A percentile compares a stretch with the other conserved stretches of the same genome.
phyloP scores from a whole-genome alignment of 2,888 invertebrate species.

The Sminthurinus aureus region DNA sequence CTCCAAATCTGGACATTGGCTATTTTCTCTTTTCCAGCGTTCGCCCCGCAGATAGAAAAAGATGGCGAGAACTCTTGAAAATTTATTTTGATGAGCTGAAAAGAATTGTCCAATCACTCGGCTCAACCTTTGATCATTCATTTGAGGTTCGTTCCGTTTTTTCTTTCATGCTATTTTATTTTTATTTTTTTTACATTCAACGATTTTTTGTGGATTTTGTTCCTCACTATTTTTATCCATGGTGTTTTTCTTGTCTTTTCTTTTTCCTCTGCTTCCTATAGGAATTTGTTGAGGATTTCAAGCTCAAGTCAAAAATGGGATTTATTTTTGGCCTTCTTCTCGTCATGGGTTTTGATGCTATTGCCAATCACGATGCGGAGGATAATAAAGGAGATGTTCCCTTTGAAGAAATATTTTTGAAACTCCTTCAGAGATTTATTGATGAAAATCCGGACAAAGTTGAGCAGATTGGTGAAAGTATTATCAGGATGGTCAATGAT shows the following conservation, averaged over 20 bases:
- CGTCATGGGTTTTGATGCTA: constrained; percentile 37
- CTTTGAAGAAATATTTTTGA: constrained; percentile 19
- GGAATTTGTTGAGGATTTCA: constrained; percentile 36
- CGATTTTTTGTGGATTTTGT: constrained; percentile 3
- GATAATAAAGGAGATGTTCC: constrained; percentile 26
- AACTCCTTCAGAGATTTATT: constrained; percentile 41
- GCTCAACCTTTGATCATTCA: not conserved
- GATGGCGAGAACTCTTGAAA: constrained; percentile 34
- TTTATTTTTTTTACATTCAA: not conserved
- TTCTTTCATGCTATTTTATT: not conserved
- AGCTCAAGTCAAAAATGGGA: constrained; percentile 38
- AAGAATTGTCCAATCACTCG: not conserved
- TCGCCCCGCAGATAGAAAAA: constrained; percentile 30
- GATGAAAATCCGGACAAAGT: constrained; percentile 39
- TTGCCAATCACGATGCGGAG: constrained; percentile 29
- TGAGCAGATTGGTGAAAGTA: not conserved
- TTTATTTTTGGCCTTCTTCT: constrained; percentile 32
- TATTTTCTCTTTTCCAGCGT: constrained; percentile 45
- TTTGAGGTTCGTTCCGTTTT: constrained; percentile 20
- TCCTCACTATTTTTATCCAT: constrained; percentile 5
- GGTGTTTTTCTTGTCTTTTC: not conserved
- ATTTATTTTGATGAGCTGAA: constrained; percentile 33
- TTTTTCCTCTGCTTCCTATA: too few species aligned
- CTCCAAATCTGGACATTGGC: constrained; percentile 38
- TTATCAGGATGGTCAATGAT: constrained; percentile 10